A percentile compares a stretch with the other conserved stretches of the same genome.
phyloP scores from a whole-genome alignment of 1,140 invertebrate genomes.

The Acromyrmex charruanus region DNA sequence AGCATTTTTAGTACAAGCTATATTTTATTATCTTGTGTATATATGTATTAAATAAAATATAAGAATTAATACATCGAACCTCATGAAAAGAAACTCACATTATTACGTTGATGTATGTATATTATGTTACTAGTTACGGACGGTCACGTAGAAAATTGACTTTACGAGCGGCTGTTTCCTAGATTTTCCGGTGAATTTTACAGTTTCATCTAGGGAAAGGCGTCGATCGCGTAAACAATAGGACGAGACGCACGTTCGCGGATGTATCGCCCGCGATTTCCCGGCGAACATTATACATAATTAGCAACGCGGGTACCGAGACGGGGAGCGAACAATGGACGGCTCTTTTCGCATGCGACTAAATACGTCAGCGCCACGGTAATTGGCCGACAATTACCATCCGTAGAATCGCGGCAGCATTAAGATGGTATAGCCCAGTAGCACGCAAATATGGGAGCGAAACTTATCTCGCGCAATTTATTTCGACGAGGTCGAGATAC shows the following conservation, averaged over 20 bases:
- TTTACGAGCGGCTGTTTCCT: conserved; percentile 42
- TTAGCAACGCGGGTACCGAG: conserved; percentile 74
- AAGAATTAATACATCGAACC: not conserved
- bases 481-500: conserved; percentile 64
- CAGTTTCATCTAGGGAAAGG: conserved; percentile 17
- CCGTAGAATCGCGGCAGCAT: conserved; percentile 59
- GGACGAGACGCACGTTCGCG: conserved; percentile 41
- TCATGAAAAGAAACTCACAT: not conserved
- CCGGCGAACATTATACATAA: conserved; percentile 76
- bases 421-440: conserved; percentile 47
- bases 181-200: conserved; percentile 50
- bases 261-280: conserved; percentile 69
- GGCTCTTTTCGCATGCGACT: conserved; percentile 80
- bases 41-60: not conserved
- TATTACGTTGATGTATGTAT: not conserved
- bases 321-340: conserved; percentile 78
- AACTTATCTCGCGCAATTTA: conserved; percentile 75
- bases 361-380: conserved; percentile 78
- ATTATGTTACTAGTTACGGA: conserved; percentile 6
- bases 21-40: no score
- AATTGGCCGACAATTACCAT: conserved; percentile 81
- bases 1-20: not conserved
- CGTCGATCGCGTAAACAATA: conserved; percentile 47
- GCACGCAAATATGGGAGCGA: conserved; percentile 57
- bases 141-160: conserved; percentile 58